These are phyloP conservation scores for Hyperoodon ampullatus DNA, from an alignment of 2,113 vertebrate species.

Conservation along the genomic window DNA sequence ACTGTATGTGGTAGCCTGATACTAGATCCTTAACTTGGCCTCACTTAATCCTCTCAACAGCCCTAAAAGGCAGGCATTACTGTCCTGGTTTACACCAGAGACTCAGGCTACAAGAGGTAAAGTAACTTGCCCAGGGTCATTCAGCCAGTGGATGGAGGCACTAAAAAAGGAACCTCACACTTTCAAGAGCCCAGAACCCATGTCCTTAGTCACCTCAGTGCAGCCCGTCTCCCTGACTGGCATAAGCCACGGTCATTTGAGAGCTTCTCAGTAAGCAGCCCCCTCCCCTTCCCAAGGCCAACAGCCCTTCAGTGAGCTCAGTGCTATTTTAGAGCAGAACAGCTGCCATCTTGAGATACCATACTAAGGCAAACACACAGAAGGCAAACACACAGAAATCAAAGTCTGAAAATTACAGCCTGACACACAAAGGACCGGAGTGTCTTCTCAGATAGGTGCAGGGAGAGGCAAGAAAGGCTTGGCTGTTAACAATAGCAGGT, in stretches of 20 bases:
- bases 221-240: neutral
- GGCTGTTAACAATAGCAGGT: accelerated
- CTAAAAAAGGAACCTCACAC: neutral
- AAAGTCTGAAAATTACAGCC: constrained; percentile 6
- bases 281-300: neutral
- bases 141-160: neutral
- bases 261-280: neutral
- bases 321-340: constrained; percentile 64
- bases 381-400: neutral
- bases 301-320: constrained; percentile 37
- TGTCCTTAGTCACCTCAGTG: neutral
- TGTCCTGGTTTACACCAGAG: neutral
- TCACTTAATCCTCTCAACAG: neutral
- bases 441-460: neutral
- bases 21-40: neutral
- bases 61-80: neutral
- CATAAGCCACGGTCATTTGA: neutral
- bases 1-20: neutral
- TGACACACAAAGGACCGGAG: neutral
- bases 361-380: neutral
- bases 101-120: neutral
- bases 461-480: neutral
- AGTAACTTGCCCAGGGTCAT: neutral
- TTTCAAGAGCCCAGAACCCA: neutral
- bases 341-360: constrained; percentile 55